Evolutionary conservation across 2,113 vertebrate species (phyloP), one percentile per base, ranked within the genome.

Genomic region (Dunckerocampus dactyliophorus): DNA sequence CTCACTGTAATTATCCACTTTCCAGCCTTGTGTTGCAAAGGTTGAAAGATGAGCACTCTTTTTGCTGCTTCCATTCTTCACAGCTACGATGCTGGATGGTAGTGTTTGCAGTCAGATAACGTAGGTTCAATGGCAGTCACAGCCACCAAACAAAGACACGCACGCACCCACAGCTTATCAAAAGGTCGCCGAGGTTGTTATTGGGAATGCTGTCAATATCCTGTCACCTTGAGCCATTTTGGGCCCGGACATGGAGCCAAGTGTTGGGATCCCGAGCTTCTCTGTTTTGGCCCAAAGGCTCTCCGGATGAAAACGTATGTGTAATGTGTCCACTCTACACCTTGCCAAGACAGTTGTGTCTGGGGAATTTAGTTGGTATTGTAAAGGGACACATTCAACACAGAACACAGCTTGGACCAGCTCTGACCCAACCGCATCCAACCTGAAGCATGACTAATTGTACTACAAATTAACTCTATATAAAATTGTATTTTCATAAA

Each of bases 181-280:
- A 71, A 76, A 80, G 79, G 81, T 81, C 63, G 75, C n/a, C 67
- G 55, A 80, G 74, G 70, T 80, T 84, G 82, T 80, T 65, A 73
- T 66, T 50, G 67, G 34, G 31, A 76, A 46, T 66, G 81, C 79
- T 79, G 80, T 82, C 81, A 77, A 31, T 74, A 62, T 47, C 65
- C 66, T 58, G 63, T 78, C 81, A 75, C 79, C 80, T 49, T n/a
- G 47, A 80, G 81, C 70, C 76, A 79, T 55, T 83, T 59, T 47
- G 39, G 76, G 82, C 11, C 4, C 2, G 37, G 10, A 39, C 11
- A 39, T 12, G 8, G 37, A 39, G 37, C 37, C 37, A 34, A 81
- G 79, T 75, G 77, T 73, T 80, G 75, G 47, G 48, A 75, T 72
- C 71, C 72, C 47, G 69, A 75, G 74, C 65, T 59, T 69, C 69